Evolutionary conservation across 2,113 vertebrate species (phyloP).

Genomic region (Cyanoderma ruficeps): DNA sequence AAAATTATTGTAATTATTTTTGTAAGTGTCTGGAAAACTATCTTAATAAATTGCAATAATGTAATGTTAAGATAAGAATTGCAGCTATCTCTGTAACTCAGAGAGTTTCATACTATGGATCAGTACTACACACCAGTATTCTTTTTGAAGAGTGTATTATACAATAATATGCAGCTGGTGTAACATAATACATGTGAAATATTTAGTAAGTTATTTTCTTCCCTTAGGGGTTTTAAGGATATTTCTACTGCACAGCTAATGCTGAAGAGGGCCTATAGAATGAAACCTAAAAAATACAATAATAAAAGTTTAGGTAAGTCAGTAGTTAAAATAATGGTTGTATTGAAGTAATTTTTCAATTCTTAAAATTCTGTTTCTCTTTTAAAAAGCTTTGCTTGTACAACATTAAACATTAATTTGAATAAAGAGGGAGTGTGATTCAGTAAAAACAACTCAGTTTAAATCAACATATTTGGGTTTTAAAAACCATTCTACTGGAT

Average conservation of each 20-base stretch:
- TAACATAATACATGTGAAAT: conserved; percentile 6
- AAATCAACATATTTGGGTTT: background rate
- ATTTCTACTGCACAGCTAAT: conserved; percentile 86
- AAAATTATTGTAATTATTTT: background rate
- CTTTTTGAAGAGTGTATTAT: background rate
- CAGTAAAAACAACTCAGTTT: background rate
- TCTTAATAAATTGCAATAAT: background rate
- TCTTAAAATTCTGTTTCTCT: background rate
- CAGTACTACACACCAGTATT: background rate
- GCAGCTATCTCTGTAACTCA: background rate
- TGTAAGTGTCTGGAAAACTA: background rate
- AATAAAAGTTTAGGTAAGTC: conserved; percentile 80
- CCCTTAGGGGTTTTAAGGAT: conserved; percentile 87
- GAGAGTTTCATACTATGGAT: background rate
- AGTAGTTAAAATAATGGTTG: background rate
- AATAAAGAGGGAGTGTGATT: background rate
- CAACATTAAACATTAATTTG: background rate
- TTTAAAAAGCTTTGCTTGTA: background rate
- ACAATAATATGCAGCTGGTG: background rate
- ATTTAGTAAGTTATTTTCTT: conserved; percentile 44
- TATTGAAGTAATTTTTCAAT: background rate
- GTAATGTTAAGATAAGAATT: background rate
- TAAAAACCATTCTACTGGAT: background rate
- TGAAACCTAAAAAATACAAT: conserved; percentile 81
- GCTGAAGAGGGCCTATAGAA: conserved; percentile 90